phyloP scores from a whole-genome alignment of 2,113 vertebrate species.

The Ailurus styani region DNA sequence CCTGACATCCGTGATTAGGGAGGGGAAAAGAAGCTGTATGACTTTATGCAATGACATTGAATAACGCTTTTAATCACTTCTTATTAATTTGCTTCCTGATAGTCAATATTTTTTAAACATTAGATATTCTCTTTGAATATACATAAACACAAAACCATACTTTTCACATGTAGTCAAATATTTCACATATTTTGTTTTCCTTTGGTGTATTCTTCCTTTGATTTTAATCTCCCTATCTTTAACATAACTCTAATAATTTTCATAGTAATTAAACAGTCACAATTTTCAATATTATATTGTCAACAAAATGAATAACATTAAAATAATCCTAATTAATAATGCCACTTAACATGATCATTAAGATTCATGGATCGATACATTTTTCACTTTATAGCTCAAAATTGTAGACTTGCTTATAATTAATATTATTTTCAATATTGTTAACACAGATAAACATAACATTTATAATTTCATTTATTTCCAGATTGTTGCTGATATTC shows the following conservation, averaged over 20 bases:
- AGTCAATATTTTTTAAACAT: neutral
- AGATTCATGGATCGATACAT: neutral
- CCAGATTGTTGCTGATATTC: neutral
- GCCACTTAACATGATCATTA: neutral
- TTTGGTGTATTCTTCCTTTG: neutral
- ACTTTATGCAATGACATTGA: neutral
- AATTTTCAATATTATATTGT: neutral
- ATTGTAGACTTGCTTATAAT: neutral
- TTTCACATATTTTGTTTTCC: neutral
- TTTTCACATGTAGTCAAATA: neutral
- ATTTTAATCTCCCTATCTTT: neutral
- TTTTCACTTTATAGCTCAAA: neutral
- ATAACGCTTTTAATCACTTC: neutral
- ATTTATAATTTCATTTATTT: neutral
- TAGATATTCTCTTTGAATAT: neutral
- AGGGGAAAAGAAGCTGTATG: neutral
- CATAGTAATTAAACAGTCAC: neutral
- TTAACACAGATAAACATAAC: neutral
- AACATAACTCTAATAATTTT: neutral
- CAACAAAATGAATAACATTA: neutral
- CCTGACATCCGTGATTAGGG: accelerated
- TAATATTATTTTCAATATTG: neutral
- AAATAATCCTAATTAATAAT: neutral
- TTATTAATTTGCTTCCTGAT: neutral
- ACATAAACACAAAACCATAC: neutral